These are phyloP conservation scores for Drosophila anceps DNA, from an alignment of 2,888 invertebrate genomes.

Conservation along the genomic window DNA sequence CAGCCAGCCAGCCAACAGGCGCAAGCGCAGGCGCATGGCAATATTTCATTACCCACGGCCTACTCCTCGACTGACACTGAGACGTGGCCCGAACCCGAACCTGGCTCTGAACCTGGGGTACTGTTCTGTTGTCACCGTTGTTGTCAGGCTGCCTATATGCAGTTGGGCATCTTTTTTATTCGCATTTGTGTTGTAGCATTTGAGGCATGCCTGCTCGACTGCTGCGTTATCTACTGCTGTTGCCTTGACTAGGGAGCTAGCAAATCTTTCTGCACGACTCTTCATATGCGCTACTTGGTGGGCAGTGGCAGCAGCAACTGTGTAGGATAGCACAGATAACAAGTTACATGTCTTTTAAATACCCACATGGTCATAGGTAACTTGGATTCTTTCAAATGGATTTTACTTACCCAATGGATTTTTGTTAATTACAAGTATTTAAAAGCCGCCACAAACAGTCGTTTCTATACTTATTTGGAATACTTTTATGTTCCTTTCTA, in stretches of 20 bases:
- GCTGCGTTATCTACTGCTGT: slow-evolving; percentile 39
- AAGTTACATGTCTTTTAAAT: slow-evolving; percentile 47
- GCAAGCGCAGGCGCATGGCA: slow-evolving; percentile 67
- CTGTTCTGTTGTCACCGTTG: slow-evolving; percentile 23
- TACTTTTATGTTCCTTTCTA: neutral
- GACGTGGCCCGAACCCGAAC: slow-evolving; percentile 24
- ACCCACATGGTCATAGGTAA: slow-evolving; percentile 33
- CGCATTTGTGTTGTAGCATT: slow-evolving; percentile 65
- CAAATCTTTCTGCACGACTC: slow-evolving; percentile 30
- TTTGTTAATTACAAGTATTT: neutral
- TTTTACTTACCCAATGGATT: neutral
- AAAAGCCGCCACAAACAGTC: neutral
- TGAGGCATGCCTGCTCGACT: slow-evolving; percentile 49
- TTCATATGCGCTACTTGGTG: slow-evolving; percentile 49
- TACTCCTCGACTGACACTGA: slow-evolving; percentile 50
- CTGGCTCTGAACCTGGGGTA: slow-evolving; percentile 13
- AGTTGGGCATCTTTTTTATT: slow-evolving; percentile 36
- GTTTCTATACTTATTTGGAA: neutral
- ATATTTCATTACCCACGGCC: slow-evolving; percentile 81
- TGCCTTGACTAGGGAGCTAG: slow-evolving; percentile 44
- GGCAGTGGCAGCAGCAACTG: slow-evolving; percentile 26
- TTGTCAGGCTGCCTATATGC: slow-evolving; percentile 40
- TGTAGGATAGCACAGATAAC: slow-evolving; percentile 50
- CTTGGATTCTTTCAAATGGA: neutral
- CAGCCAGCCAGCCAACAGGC: slow-evolving; percentile 41